Evolutionary conservation across 1,140 invertebrate species (phyloP).

Genomic region (Macrobrachium rosenbergii): DNA sequence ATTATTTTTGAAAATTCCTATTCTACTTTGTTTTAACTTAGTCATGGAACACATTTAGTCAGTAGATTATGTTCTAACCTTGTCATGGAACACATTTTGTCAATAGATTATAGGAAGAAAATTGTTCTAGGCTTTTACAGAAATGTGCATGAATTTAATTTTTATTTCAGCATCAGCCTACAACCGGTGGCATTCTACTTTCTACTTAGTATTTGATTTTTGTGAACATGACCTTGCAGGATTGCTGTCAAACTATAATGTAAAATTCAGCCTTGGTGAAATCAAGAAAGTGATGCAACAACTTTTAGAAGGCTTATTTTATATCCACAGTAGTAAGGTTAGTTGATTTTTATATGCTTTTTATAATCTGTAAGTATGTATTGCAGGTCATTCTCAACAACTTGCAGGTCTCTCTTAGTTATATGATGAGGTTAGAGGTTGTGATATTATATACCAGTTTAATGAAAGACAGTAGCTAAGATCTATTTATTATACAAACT

Average conservation of each 20-base stretch:
- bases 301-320: conserved; percentile 95
- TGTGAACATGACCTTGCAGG: conserved; percentile 99
- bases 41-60: too few species aligned
- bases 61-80: too few species aligned
- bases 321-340: conserved; percentile 94
- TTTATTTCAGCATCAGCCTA: conserved; percentile 79
- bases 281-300: conserved; percentile 99
- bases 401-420: too few species aligned
- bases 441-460: too few species aligned
- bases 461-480: too few species aligned
- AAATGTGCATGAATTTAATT: not conserved
- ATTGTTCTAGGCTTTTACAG: too few species aligned
- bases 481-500: too few species aligned
- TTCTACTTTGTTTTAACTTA: too few species aligned
- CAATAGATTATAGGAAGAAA: not conserved
- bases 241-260: conserved; percentile 93
- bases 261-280: conserved; percentile 96
- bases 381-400: not conserved
- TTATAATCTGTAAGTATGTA: not conserved
- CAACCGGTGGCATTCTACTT: conserved; percentile 93
- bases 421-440: too few species aligned
- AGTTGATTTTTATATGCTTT: conserved; percentile 70
- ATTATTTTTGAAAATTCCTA: too few species aligned
- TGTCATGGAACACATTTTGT: not conserved
- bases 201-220: conserved; percentile 98